Evolutionary conservation across 2,797 vertebrate species (phyloP), one percentile per base, ranked within the genome.

Genomic region (Macroramphosus scolopax): DNA sequence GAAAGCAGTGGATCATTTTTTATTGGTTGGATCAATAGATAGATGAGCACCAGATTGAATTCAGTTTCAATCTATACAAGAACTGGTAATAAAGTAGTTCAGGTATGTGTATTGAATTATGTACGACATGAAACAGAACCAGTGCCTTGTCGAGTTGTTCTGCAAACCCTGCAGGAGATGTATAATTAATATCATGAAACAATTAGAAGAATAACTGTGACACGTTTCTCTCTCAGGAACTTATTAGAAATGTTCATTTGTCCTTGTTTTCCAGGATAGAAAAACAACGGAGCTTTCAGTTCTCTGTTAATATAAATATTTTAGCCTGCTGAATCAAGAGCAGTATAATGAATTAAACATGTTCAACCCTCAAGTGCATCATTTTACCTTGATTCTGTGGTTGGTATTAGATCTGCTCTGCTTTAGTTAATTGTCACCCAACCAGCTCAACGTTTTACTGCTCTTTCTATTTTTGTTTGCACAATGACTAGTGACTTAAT

Each of bases 171-270:
- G 42, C 7, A 75, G 57, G 60, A 75, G 45, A 63, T 12, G 5
- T 71, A 39, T 63, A 77, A 77, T 77, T 73, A 67, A 77, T 81
- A 63, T 64, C 61, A 51, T 75, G 56, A 56, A 71, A 71, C 43
- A 49, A 63, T 75, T 68, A 57, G 25, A 57, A 42, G 45, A 72
- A 36, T 47, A 45, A 63, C 38, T 51, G 26, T 67, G 45, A 55
- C 43, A 33, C 45, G 53, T 48, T 51, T 22, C 39, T 72, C 68
- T 71, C 74, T 69, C 28, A 16, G 67, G 70, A 59, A 60, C 49
- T 62, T 72, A 77, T 76, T 75, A 78, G 20, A 15, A 35, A 51
- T 57, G 29, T 73, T 52, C 25, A 54, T 56, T 70, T 64, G 26
- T 60, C 40, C 31, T 67, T 59, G 14, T 49, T 71, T 52, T 58